phyloP scores from a whole-genome alignment of 2,888 invertebrate species.

The Drosophila anomalata region DNA sequence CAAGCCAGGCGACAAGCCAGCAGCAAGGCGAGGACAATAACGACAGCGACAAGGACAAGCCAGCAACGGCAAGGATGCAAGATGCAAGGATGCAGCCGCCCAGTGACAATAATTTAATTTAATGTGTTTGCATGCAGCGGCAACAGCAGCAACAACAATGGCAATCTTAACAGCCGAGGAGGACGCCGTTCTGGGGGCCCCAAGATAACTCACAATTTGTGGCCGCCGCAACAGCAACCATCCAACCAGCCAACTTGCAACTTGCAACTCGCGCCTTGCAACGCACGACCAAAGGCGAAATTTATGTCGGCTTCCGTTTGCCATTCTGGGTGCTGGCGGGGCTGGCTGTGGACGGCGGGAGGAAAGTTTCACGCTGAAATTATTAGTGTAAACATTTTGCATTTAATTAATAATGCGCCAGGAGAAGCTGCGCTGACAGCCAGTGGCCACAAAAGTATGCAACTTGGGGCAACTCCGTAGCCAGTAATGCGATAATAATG shows the following conservation, averaged over 20 bases:
- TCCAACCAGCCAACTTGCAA: conserved; percentile 40
- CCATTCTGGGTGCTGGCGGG: conserved; percentile 35
- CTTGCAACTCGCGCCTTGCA: conserved; percentile 51
- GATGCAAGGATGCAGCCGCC: conserved; percentile 38
- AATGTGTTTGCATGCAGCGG: conserved; percentile 77
- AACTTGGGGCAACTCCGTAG: conserved; percentile 25
- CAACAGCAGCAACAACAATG: conserved; percentile 14
- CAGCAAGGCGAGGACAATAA: conserved; percentile 61
- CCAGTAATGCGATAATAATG: conserved; percentile 72
- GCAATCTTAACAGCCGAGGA: conserved; percentile 33
- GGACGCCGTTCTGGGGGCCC: conserved; percentile 49
- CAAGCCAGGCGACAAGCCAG: conserved; percentile 44
- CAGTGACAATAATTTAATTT: conserved; percentile 78
- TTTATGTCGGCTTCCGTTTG: conserved; percentile 70
- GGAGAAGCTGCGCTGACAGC: conserved; percentile 28
- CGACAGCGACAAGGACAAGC: conserved; percentile 35
- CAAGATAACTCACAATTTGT: conserved; percentile 76
- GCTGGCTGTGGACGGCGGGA: conserved; percentile 4
- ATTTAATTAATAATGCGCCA: conserved; percentile 77
- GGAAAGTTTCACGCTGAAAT: conserved; percentile 72
- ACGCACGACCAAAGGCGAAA: conserved; percentile 51
- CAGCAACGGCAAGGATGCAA: conserved; percentile 15
- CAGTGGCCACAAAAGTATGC: conserved; percentile 34
- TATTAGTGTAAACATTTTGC: conserved; percentile 81
- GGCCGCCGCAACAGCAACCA: conserved; percentile 60